Evolutionary conservation across 2,888 invertebrate species (phyloP).

Genomic region (Hypsopygia costalis): DNA sequence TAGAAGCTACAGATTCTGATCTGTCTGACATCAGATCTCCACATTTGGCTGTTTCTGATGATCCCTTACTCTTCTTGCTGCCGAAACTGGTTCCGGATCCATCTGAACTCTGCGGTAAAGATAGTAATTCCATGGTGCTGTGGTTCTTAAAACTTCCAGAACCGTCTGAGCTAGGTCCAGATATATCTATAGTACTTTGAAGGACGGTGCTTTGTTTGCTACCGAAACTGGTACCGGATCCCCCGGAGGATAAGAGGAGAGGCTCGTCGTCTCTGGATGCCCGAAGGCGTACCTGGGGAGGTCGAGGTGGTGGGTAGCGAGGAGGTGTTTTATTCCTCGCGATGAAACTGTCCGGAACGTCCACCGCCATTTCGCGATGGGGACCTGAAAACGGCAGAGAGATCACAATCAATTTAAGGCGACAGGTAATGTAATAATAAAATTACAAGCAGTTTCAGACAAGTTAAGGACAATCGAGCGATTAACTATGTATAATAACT

Average conservation of each 20-base stretch:
- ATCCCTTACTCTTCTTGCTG: constrained; percentile 68
- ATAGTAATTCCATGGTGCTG: constrained; percentile 60
- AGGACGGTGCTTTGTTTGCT: constrained; percentile 69
- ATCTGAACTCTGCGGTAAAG: constrained; percentile 66
- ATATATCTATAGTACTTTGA: constrained; percentile 51
- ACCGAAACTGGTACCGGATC: constrained; percentile 67
- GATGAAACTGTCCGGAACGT: constrained; percentile 97
- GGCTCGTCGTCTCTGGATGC: constrained; percentile 74
- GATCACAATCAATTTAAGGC: background rate
- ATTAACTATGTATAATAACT: no score
- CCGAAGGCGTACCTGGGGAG: constrained; percentile 82
- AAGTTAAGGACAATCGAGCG: no score
- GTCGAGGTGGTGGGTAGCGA: constrained; percentile 91
- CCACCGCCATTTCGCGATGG: constrained; percentile 99
- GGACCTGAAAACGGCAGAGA: constrained; percentile 81
- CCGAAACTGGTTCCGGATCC: constrained; percentile 63
- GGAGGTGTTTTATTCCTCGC: constrained; percentile 95
- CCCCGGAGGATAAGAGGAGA: constrained; percentile 61
- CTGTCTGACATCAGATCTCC: constrained; percentile 52
- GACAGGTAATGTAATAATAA: no score
- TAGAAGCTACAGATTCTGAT: constrained; percentile 59
- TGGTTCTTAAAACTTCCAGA: constrained; percentile 67
- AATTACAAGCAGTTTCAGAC: no score
- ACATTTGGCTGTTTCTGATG: constrained; percentile 68
- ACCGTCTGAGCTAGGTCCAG: constrained; percentile 60